A percentile compares a stretch with the other conserved stretches of the same genome.
Conservation (phyloP, 2,113 vertebrate genomes). For the Rana temporaria region DNA sequence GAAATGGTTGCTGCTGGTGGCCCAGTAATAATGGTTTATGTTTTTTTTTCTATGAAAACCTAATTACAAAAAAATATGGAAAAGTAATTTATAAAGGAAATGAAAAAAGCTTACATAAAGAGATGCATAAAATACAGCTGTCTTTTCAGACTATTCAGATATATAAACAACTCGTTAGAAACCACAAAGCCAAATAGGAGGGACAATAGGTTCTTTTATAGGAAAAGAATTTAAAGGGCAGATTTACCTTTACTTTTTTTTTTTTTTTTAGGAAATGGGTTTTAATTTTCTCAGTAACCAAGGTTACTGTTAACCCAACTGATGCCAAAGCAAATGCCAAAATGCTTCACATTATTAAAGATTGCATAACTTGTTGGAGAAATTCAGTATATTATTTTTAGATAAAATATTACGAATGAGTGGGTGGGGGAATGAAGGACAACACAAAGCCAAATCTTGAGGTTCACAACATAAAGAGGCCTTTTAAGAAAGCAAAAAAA, state of each 20-base stretch:
- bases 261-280: background rate
- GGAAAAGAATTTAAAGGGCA: slow-evolving; percentile 62
- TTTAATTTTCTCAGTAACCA: slow-evolving; percentile 5
- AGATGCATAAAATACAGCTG: slow-evolving; percentile 78
- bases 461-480: slow-evolving; percentile 56
- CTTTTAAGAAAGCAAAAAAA: slow-evolving; percentile 58
- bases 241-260: slow-evolving; percentile 46
- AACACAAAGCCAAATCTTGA: slow-evolving; percentile 40
- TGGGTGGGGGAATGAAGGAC: slow-evolving; percentile 43
- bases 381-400: slow-evolving; percentile 61
- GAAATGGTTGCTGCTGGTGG: slow-evolving; percentile 60
- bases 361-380: slow-evolving; percentile 54
- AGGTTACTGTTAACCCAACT: slow-evolving; percentile 9
- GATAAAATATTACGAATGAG: slow-evolving; percentile 61
- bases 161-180: slow-evolving; percentile 73
- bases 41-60: slow-evolving; percentile 67
- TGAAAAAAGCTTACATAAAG: slow-evolving; percentile 75
- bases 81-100: slow-evolving; percentile 84
- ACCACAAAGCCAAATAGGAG: slow-evolving; percentile 66
- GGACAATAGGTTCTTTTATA: slow-evolving; percentile 72
- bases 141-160: slow-evolving; percentile 73
- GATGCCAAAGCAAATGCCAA: background rate
- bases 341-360: background rate
- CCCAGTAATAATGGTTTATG: slow-evolving; percentile 68
- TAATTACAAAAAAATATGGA: slow-evolving; percentile 77